Base-by-base conservation (phyloP, 2,113 vertebrate genomes). In the Bombycilla garrulus region DNA sequence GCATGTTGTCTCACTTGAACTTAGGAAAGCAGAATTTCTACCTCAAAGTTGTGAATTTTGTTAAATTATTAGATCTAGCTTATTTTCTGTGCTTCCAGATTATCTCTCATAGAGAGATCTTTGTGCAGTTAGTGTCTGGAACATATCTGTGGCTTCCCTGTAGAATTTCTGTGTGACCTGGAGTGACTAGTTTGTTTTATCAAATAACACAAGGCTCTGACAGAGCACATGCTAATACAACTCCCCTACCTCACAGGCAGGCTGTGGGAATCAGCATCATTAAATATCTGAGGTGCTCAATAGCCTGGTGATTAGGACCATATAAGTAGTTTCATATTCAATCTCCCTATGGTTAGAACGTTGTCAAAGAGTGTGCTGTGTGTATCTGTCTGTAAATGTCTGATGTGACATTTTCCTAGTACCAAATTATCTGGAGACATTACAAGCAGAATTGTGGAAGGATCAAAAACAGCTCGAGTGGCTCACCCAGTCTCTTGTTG, bases 391-490 rank as follows among this genome's bases (percentile, higher is more conserved):
- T 38, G 38, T 38, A 38, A 38, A 38, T 81, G 83, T 56, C 86
- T 62, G 71, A 91, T 90, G 67, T 95, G 93, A 96, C 87, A 80
- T 96, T 96, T 96, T 94, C 71, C 74, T 77, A 74, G 79, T 81
- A 73, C 64, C 72, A 73, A 44, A 92, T 95, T 96, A 95, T 96
- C 96, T 94, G 86, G 64, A 93, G 90, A 86, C 67, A 24, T 78
- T 93, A 81, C 67, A 92, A 94, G 58, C 64, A 93, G 90, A 96
- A 93, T 95, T 93, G 82, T 88, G 60, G 82, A 83, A 95, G 90
- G 90, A 97, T 92, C 82, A 96, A 93, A 95, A 95, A 7, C 93
- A 96, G 79, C 71, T 92, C 8, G 1, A 95, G 94, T 83, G 85
- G 62, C 53, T 96, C 90, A 56, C 74, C 74, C 85, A 74, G 92